Percentiles rank a stretch among this genome's conserved stretches.
Conservation (phyloP, 2,113 vertebrate species). For the Amphilophus citrinellus region DNA sequence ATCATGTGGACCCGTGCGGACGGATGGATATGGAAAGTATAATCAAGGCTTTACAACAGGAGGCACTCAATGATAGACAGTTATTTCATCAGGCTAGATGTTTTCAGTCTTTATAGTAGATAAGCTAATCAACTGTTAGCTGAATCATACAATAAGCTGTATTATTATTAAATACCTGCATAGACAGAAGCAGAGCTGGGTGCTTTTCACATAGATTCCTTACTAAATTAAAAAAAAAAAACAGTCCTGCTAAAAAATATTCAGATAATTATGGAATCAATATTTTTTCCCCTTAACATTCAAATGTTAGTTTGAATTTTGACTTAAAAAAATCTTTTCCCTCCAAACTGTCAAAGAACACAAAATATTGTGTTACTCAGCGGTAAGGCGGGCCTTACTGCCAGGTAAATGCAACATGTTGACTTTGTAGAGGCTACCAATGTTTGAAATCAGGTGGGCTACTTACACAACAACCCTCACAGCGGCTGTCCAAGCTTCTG, state of each 20-base stretch:
- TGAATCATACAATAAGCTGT: background rate
- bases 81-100: background rate
- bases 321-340: background rate
- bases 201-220: background rate
- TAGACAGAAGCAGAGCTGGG: background rate
- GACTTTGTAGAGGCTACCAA: background rate
- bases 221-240: background rate
- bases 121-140: background rate
- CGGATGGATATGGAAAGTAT: background rate
- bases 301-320: background rate
- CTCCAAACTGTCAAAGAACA: background rate
- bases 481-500: background rate
- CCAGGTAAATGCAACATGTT: background rate
- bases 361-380: background rate
- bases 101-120: background rate
- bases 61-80: background rate
- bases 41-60: background rate
- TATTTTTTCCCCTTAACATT: background rate
- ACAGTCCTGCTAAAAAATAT: background rate
- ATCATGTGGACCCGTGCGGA: background rate
- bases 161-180: background rate
- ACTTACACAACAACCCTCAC: too few relatives aligned
- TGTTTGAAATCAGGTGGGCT: background rate
- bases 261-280: background rate
- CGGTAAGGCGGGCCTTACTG: background rate